Evolutionary conservation across 2,113 vertebrate species (phyloP).

Genomic region (Zootoca vivipara): DNA sequence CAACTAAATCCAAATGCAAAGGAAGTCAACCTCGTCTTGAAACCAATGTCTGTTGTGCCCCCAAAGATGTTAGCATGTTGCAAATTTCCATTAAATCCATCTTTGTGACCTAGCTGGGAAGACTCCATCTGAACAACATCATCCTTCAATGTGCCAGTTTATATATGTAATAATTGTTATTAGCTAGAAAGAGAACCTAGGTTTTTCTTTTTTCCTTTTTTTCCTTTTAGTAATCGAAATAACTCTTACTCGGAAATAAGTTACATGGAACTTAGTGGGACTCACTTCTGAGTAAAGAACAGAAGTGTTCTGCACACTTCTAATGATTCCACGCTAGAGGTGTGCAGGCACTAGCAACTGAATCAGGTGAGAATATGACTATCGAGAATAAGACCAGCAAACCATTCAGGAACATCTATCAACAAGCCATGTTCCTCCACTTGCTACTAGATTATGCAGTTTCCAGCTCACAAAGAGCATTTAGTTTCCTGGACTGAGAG

Average conservation of each 20-base stretch:
- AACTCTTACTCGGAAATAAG: slow-evolving; percentile 3
- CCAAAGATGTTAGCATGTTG: slow-evolving; percentile 27
- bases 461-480: slow-evolving; percentile 26
- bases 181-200: slow-evolving; percentile 31
- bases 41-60: slow-evolving; percentile 15
- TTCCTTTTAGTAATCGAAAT: neutral
- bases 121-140: slow-evolving; percentile 33
- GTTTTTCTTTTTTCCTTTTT: too few species aligned
- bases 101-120: neutral
- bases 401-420: slow-evolving; percentile 44
- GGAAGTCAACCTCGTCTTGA: slow-evolving; percentile 39
- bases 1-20: slow-evolving; percentile 51
- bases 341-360: neutral
- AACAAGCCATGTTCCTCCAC: slow-evolving; percentile 35
- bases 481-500: slow-evolving; percentile 44
- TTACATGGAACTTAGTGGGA: too few species aligned
- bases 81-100: slow-evolving; percentile 46
- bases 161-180: neutral
- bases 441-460: slow-evolving; percentile 44
- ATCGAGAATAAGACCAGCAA: slow-evolving; percentile 52
- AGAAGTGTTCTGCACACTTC: too few species aligned
- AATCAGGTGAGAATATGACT: slow-evolving; percentile 43
- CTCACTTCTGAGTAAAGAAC: neutral
- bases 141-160: neutral
- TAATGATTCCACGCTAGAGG: neutral